Base-by-base conservation (phyloP, 2,797 vertebrate genomes). In the Artibeus lituratus region DNA sequence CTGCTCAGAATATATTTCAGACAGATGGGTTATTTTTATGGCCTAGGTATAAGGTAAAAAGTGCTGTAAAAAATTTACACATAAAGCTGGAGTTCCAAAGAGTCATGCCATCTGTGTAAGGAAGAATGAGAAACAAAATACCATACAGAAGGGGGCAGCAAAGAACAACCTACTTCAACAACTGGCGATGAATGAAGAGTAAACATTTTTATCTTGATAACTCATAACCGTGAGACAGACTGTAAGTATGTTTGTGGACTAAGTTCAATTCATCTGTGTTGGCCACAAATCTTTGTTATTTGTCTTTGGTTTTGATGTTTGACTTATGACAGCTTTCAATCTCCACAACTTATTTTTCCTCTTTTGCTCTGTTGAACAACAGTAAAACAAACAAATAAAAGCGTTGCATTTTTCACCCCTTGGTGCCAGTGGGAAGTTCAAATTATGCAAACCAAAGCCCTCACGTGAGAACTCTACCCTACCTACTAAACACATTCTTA, bases 301-400 rank as follows among this genome's bases (percentile, higher is more conserved):
- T 70, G 35, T 16, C 47, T 55, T 62, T 19, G 21, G 7, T 78
- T 73, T 84, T 53, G 18, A 51, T 90, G 10, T 69, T 70, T 70
- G 77, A 74, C 9, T 59, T 44, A 67, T 37, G 35, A 59, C 9
- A 84, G 37, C 9, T 91, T 84, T 96, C 18, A 88, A 55, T 15
- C 8, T 0, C 5, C 51, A 87, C 15, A 78, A 26, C 4, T 42
- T 6, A 1, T 12, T 10, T 35, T 26, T 53, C 0, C 6, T 0
- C 1, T 2, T 72, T 72, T n/a, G 2, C 1, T 4, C 8, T 42
- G 39, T 47, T 72, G 70, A 29, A 32, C 22, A 87, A 39, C 7
- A 37, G 35, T 37, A 37, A 70, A 70, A 70, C 8, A 19, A 57
- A 39, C 8, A 57, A 87, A 62, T 19, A 26, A 49, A 92, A 69